Evolutionary conservation across 2,113 vertebrate species (phyloP), one percentile per base, ranked within the genome.

Genomic region (Eubucco bourcierii): DNA sequence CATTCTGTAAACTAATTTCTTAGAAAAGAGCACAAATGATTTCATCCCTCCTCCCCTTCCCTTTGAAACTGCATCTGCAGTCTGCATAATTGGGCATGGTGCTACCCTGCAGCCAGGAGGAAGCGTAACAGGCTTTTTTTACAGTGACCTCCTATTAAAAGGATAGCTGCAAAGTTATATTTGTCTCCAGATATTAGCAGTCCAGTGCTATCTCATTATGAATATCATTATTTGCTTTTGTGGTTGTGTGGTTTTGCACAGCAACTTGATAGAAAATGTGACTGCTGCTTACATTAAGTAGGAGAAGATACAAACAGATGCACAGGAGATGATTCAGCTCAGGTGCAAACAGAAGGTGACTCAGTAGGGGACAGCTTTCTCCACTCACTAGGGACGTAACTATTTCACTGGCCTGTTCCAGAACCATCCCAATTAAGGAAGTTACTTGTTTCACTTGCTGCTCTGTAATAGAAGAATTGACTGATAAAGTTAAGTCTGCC

Each of bases 301-400:
- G 68, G 29, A 80, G 74, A 83, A 83, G 80, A 79, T 37, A 84
- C 33, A 60, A 84, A 73, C 81, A 89, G 58, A 90, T 71, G 61
- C 55, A 53, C 68, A 87, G 92, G 68, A 94, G 73, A 65, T 94
- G 65, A 80, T 86, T 93, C 79, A 82, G 60, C 47, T 93, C 34
- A 84, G 81, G 88, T 95, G 88, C 78, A 94, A 95, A 72, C 87
- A 94, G 87, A 94, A 91, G 90, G 88, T 88, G 76, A 86, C 88
- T 88, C 88, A 61, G 88, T 39, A 82, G 80, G 88, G 64, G 31
- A 87, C 29, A 46, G 16, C 41, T 46, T 10, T 72, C 78, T 76
- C 50, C 28, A 3, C 33, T 87, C 81, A 37, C 52, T 82, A 21
- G 67, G 75, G 34, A 77, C 0, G 2, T 85, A 89, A 79, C 28